A percentile compares a stretch with the other conserved stretches of the same genome.
Evolutionary conservation across 2,797 vertebrate genomes (phyloP).

Genomic region (Fundulus diaphanus): DNA sequence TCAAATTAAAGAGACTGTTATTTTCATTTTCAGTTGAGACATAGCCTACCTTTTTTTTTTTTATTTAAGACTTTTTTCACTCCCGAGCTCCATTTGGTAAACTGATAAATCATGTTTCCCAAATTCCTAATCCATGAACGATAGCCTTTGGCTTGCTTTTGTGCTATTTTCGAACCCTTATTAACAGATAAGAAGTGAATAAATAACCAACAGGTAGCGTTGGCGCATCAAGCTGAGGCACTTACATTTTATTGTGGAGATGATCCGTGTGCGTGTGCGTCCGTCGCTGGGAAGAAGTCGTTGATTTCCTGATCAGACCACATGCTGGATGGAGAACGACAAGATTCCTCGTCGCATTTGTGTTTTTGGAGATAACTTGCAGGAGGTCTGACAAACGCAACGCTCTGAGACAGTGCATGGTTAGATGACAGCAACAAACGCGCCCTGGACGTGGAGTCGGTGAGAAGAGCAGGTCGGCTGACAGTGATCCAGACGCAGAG

Average conservation of each 20-base stretch:
- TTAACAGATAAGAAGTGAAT: background rate
- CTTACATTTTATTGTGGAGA: constrained; percentile 56
- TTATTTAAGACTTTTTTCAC: background rate
- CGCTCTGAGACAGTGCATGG: constrained; percentile 65
- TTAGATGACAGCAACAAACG: background rate
- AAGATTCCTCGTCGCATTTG: constrained; percentile 40
- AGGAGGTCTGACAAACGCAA: constrained; percentile 45
- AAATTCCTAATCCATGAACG: background rate
- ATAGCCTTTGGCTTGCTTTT: background rate
- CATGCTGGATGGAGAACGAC: constrained; percentile 29
- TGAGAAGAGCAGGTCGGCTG: background rate
- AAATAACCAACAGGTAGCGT: background rate
- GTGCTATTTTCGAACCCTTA: background rate
- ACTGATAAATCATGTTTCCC: background rate
- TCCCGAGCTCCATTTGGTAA: background rate
- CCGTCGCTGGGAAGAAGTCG: constrained; percentile 19
- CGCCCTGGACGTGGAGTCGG: background rate
- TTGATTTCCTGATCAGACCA: constrained; percentile 28
- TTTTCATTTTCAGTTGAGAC: background rate
- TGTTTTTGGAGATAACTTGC: constrained; percentile 41
- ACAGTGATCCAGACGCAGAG: background rate
- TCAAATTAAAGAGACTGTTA: background rate
- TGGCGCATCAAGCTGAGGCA: constrained; percentile 12
- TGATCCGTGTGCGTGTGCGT: constrained; percentile 23
- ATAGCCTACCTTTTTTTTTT: too few relatives aligned